These are phyloP conservation scores for Spodoptera litura DNA, from an alignment of 1,140 invertebrate species.

Conservation along the genomic window DNA sequence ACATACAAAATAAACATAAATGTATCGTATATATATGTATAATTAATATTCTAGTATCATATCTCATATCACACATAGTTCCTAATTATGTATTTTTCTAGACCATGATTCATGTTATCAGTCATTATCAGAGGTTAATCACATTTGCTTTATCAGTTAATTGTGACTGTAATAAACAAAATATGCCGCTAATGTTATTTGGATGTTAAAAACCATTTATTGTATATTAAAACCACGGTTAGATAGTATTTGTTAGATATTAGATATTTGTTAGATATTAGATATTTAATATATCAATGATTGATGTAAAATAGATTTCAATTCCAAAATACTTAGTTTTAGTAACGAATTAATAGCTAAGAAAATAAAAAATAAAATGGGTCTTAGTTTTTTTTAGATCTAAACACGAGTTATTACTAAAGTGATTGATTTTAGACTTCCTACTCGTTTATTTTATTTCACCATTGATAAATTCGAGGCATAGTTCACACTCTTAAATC, in stretches of 20 bases:
- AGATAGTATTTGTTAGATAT: not conserved
- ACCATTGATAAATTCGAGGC: too few relatives aligned
- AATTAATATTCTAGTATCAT: slow-evolving; percentile 2
- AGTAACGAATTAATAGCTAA: too few relatives aligned
- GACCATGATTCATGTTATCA: slow-evolving; percentile 5
- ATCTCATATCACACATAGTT: not conserved
- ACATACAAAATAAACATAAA: slow-evolving; percentile 9
- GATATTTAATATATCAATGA: too few relatives aligned
- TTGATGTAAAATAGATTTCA: too few relatives aligned
- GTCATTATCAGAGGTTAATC: not conserved
- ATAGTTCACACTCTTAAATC: too few relatives aligned
- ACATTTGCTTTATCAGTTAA: slow-evolving; percentile 2
- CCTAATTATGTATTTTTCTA: not conserved
- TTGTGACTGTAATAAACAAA: slow-evolving; percentile 4
- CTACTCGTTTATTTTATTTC: too few relatives aligned
- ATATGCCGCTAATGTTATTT: not conserved
- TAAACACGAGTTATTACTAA: too few relatives aligned
- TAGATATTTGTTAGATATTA: too few relatives aligned
- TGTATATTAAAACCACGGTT: not conserved
- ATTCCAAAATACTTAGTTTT: too few relatives aligned
- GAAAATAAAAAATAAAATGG: too few relatives aligned
- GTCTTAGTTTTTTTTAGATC: too few relatives aligned
- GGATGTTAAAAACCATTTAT: slow-evolving; percentile 6
- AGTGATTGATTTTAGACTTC: too few relatives aligned
- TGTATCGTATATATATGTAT: not conserved